A percentile compares a stretch with the other conserved stretches of the same genome.
Conservation (phyloP, 2,113 vertebrate species). For the Erpornis zantholeuca region DNA sequence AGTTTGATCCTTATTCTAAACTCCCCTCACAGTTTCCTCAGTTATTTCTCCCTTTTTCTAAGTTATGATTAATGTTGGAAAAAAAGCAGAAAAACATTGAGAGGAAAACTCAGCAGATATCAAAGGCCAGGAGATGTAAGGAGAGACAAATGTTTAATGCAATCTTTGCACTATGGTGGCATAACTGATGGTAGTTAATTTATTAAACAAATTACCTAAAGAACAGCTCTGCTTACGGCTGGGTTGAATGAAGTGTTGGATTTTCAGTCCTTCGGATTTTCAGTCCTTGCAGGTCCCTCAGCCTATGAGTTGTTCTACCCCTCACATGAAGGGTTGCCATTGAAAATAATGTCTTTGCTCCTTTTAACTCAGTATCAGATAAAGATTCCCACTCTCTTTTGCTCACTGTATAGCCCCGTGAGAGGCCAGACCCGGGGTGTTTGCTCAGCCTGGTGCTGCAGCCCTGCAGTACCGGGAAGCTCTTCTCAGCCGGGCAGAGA, state of each 20-base stretch:
- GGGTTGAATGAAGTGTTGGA: fast-evolving
- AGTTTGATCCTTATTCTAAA: background rate
- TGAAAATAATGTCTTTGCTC: background rate
- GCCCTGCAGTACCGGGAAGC: background rate
- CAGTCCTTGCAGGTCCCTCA: background rate
- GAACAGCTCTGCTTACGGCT: background rate
- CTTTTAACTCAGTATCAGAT: background rate
- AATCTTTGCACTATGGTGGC: fast-evolving
- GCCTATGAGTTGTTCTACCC: background rate
- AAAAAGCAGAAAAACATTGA: background rate
- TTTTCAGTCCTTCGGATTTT: background rate
- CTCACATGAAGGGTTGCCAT: background rate
- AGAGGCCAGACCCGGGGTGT: background rate
- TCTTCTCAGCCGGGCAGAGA: background rate
- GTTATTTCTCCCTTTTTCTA: background rate
- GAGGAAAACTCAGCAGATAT: background rate
- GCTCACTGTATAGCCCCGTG: fast-evolving
- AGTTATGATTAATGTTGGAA: background rate
- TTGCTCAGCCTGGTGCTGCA: background rate
- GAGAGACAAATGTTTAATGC: background rate
- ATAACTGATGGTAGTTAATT: background rate
- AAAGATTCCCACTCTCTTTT: background rate
- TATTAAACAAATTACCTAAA: background rate
- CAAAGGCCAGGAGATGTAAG: background rate
- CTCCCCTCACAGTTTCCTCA: background rate